These are phyloP conservation scores for Seriola rivoliana DNA, from an alignment of 2,113 vertebrate species.

Conservation along the genomic window DNA sequence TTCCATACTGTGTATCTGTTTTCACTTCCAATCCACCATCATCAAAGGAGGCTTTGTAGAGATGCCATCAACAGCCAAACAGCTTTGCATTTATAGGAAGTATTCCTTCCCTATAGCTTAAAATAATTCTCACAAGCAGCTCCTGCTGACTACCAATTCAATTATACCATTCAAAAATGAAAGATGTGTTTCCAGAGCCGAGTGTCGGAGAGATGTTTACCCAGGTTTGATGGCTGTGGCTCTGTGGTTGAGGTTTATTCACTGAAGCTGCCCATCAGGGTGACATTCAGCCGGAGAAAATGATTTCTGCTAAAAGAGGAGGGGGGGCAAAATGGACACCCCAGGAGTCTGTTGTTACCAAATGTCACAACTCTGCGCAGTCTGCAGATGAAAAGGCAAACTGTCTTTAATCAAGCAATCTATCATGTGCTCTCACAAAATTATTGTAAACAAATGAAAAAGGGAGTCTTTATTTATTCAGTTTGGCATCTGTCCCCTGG, in stretches of 20 bases:
- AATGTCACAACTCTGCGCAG: neutral
- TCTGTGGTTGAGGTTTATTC: slow-evolving; percentile 1
- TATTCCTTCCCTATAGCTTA: neutral
- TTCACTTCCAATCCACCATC: neutral
- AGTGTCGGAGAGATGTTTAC: neutral
- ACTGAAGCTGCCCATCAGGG: neutral
- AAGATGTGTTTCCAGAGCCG: neutral
- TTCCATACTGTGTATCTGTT: neutral
- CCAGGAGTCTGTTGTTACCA: neutral
- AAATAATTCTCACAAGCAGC: neutral
- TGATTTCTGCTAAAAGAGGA: neutral
- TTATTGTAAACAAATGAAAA: neutral
- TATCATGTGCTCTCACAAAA: neutral
- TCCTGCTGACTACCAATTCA: neutral
- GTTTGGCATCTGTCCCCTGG: neutral
- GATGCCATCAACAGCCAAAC: neutral
- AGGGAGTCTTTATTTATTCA: too few relatives aligned
- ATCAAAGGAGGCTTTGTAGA: neutral
- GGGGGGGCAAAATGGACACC: neutral
- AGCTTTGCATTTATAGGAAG: neutral
- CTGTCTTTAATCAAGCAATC: neutral
- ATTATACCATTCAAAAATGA: neutral
- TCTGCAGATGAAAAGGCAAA: neutral
- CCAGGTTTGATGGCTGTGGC: neutral
- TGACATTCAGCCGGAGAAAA: neutral